These are phyloP conservation scores for Xestia c-nigrum DNA, from an alignment of 2,888 invertebrate genomes.

Conservation along the genomic window DNA sequence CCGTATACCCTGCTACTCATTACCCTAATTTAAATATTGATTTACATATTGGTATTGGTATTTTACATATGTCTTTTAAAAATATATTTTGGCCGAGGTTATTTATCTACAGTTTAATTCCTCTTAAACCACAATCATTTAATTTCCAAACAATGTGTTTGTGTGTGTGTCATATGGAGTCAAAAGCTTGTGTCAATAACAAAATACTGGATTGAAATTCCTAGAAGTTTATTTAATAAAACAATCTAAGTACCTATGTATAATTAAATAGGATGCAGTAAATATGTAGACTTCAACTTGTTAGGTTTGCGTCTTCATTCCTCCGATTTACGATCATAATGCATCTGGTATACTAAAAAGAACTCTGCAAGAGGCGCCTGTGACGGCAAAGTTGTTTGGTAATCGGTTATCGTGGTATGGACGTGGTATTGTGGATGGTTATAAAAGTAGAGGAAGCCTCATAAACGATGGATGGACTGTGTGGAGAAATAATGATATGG, in stretches of 20 bases:
- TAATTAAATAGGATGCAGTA: not conserved
- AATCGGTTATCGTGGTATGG: not conserved
- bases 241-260: not conserved
- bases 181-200: conserved; percentile 15
- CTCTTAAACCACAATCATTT: not conserved
- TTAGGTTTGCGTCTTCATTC: not conserved
- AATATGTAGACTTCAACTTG: not conserved
- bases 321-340: not conserved
- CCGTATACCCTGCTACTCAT: not conserved
- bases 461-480: no score
- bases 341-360: no score
- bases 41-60: no score
- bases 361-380: not conserved
- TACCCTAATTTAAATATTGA: not conserved
- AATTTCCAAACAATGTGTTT: not conserved
- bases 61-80: not conserved
- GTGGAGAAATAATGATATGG: no score
- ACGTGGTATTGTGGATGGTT: not conserved
- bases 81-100: not conserved
- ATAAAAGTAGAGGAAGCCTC: no score
- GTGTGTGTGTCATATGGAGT: not conserved
- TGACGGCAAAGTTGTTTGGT: not conserved
- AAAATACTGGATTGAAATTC: not conserved
- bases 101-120: not conserved
- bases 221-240: not conserved